Conservation (phyloP, 2,113 vertebrate genomes). For the Aegypius monachus region DNA sequence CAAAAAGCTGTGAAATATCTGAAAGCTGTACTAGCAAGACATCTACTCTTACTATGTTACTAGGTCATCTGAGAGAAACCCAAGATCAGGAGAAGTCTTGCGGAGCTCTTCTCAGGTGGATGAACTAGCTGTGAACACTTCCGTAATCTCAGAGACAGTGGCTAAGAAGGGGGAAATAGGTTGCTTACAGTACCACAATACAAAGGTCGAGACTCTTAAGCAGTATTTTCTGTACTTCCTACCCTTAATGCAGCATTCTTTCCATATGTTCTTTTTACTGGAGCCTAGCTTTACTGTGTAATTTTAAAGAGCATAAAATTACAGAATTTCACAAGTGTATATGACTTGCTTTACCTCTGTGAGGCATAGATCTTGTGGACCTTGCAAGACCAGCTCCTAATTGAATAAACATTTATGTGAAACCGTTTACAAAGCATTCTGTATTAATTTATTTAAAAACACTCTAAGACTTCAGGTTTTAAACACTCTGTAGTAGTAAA, state of each 20-base stretch:
- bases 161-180: background rate
- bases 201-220: background rate
- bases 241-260: background rate
- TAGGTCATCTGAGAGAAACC: background rate
- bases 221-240: background rate
- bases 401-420: background rate
- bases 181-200: background rate
- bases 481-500: background rate
- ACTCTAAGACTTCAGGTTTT: background rate
- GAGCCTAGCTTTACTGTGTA: background rate
- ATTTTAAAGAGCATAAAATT: background rate
- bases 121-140: background rate
- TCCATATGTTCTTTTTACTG: accelerated
- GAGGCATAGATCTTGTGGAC: background rate
- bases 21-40: background rate
- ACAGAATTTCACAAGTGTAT: background rate
- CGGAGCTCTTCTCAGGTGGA: background rate
- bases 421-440: background rate
- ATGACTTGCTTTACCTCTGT: background rate
- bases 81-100: background rate
- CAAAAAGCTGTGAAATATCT: background rate
- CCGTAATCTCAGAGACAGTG: background rate
- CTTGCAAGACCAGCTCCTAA: background rate
- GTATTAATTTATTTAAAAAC: background rate
- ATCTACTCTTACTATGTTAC: background rate